Conservation (phyloP, 2,113 vertebrate genomes). For the Percopsis transmontana region DNA sequence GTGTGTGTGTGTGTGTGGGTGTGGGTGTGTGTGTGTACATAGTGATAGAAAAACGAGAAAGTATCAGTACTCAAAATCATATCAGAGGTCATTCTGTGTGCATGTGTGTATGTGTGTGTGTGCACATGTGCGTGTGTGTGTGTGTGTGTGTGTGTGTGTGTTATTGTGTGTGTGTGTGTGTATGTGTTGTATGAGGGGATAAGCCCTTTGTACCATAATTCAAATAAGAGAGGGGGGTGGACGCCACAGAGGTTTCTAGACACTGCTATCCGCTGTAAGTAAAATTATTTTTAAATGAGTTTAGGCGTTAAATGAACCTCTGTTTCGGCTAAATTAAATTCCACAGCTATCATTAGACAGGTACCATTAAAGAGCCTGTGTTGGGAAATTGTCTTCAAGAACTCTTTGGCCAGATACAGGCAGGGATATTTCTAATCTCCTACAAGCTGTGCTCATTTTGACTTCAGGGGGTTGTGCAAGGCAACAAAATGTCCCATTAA, state of each 20-base stretch:
- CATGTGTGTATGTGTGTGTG: no score
- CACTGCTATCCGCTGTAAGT: constrained; percentile 51
- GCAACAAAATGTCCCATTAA: constrained; percentile 63
- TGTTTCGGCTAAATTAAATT: constrained; percentile 71
- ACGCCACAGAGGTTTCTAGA: constrained; percentile 45
- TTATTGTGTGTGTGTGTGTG: background rate
- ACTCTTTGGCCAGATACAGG: constrained; percentile 60
- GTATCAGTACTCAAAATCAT: no score
- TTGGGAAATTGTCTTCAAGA: constrained; percentile 67
- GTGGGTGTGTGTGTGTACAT: constrained; percentile 7
- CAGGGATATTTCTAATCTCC: constrained; percentile 71
- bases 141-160: background rate
- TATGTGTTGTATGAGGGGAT: no score
- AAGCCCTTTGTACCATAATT: no score
- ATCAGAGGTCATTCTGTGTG: no score
- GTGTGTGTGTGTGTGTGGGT: background rate
- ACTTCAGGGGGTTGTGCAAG: constrained; percentile 54
- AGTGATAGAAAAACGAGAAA: no score
- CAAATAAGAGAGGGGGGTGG: background rate
- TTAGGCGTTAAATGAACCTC: constrained; percentile 71
- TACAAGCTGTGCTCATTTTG: constrained; percentile 58
- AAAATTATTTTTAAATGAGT: constrained; percentile 70
- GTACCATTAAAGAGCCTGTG: constrained; percentile 64
- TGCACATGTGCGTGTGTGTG: constrained; percentile 6
- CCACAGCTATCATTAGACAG: constrained; percentile 70